phyloP scores from a whole-genome alignment of 1,140 invertebrate species.

The silkworm (Bombyx mori) region DNA sequence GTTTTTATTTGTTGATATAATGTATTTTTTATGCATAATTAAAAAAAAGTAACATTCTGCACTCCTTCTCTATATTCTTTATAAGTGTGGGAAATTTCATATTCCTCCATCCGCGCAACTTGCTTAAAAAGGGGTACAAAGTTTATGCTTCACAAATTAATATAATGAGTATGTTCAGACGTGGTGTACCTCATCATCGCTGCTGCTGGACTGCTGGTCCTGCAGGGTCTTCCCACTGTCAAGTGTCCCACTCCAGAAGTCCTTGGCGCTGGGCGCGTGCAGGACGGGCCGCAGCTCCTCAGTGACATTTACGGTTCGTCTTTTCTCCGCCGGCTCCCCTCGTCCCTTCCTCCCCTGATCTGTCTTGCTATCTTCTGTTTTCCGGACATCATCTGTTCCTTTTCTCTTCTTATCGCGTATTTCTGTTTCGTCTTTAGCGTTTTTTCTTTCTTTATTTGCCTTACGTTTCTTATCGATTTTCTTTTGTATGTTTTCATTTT shows the following conservation, averaged over 20 bases:
- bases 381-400: slow-evolving; percentile 7
- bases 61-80: no score
- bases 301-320: no score
- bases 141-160: no score
- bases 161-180: no score
- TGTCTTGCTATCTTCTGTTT: slow-evolving; percentile 22
- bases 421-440: slow-evolving; percentile 15
- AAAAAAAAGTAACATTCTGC: no score
- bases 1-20: no score
- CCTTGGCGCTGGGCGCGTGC: slow-evolving; percentile 53
- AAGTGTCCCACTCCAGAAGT: slow-evolving; percentile 53
- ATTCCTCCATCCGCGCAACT: no score
- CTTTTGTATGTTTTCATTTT: slow-evolving; percentile 10
- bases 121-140: no score
- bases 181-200: slow-evolving; percentile 49
- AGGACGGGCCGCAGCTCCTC: slow-evolving; percentile 32
- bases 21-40: no score
- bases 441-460: slow-evolving; percentile 6
- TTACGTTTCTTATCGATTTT: slow-evolving; percentile 9
- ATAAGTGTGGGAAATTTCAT: no score
- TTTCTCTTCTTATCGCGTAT: slow-evolving; percentile 11
- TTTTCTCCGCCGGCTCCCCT: neutral
- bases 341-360: slow-evolving; percentile 8
- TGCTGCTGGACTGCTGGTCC: slow-evolving; percentile 49
- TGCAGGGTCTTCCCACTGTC: slow-evolving; percentile 22